Percentiles rank a stretch among this genome's conserved stretches.
phyloP scores from a whole-genome alignment of 2,113 vertebrate genomes.

The Hyla sarda region DNA sequence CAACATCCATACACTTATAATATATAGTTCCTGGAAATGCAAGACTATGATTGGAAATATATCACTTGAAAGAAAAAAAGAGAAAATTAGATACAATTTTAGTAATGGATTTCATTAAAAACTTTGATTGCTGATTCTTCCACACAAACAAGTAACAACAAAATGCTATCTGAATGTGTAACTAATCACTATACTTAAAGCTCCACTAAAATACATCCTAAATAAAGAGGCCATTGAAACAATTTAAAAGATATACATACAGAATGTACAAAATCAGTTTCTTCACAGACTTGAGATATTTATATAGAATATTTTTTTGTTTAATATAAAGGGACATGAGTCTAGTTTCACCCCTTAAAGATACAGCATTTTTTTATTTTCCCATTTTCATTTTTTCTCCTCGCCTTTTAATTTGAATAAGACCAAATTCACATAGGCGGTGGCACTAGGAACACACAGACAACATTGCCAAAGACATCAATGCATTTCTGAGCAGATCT shows the following conservation, averaged over 20 bases:
- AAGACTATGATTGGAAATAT: not conserved
- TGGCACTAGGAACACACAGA: too few relatives aligned
- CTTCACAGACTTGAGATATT: not conserved
- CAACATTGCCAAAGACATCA: too few relatives aligned
- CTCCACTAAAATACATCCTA: not conserved
- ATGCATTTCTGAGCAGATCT: too few relatives aligned
- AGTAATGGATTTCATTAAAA: constrained; percentile 17
- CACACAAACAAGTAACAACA: not conserved
- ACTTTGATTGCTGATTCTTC: not conserved
- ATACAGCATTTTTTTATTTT: too few relatives aligned
- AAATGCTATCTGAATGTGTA: not conserved
- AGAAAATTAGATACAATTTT: not conserved
- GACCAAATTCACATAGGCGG: too few relatives aligned
- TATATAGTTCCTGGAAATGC: not conserved
- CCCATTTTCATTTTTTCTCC: too few relatives aligned
- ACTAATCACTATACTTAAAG: not conserved
- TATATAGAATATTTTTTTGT: too few relatives aligned
- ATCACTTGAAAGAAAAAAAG: not conserved
- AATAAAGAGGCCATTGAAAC: not conserved
- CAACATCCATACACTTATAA: not conserved
- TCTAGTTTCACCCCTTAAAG: too few relatives aligned
- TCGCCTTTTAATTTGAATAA: too few relatives aligned
- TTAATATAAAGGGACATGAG: too few relatives aligned
- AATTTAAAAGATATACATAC: not conserved
- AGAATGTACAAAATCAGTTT: not conserved